Evolutionary conservation across 2,113 vertebrate genomes (phyloP), one percentile per base, ranked within the genome.

Genomic region (Donacobius atricapilla): DNA sequence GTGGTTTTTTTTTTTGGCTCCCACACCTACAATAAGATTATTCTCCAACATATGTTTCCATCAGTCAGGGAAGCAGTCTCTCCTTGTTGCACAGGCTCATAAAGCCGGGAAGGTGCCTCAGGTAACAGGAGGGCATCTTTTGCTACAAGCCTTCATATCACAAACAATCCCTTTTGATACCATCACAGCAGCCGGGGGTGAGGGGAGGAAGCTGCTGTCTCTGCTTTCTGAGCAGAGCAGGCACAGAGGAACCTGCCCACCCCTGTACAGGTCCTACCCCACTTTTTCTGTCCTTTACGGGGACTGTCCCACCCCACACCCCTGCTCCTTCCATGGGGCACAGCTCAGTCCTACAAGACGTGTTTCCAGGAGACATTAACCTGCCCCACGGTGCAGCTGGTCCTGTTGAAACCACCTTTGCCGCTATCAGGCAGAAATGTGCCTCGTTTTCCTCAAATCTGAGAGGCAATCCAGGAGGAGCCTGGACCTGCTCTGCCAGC

Each of bases 241-340:
- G 10, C n/a, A 21, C 24, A 45, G 17, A 75, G 60, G 42, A 54
- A 14, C 21, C 8, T 50, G 15, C 10, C 23, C 69, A 56, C 12
- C 44, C 9, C 39, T 40, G 0, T 0, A 10, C 5, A 33, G 64
- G 3, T 9, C 69, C 37, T 25, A 20, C 21, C 15, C 33, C 20
- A 4, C 40, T 60, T 13, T 17, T 42, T 5, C 48, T 60, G 21
- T 6, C 48, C 25, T 13, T 21, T 8, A 4, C 23, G 35, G 28
- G 28, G 54, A 8, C 14, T 60, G 11, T 24, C 44, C 18, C 19
- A 66, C 20, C 27, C 24, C 25, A 13, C 7, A 20, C 1, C 23
- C 8, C 48, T 17, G 9, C 2, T 14, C 28, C 13, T 37, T 22
- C 21, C 50, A 2, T 1, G 11, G 15, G 28, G 20, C n/a, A 54